Evolutionary conservation across 2,888 invertebrate species (phyloP).

Genomic region (Gymnocheta viridis): DNA sequence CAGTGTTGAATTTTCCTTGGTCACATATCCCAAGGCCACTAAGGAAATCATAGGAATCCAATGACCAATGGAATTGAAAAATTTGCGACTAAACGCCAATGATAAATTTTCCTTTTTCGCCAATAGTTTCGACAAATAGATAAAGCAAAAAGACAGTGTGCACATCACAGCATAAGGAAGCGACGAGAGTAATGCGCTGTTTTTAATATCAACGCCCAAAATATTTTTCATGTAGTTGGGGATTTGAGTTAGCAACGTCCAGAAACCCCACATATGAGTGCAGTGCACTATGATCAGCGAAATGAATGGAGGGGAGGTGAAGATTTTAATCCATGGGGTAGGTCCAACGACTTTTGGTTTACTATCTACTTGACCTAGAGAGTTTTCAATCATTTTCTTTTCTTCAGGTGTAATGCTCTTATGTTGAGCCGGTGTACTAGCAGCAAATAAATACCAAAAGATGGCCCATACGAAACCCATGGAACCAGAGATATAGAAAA

Average conservation of each 20-base stretch:
- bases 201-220: conserved; percentile 87
- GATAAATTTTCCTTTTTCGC: conserved; percentile 77
- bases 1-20: conserved; percentile 78
- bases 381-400: conserved; percentile 86
- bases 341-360: conserved; percentile 74
- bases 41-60: conserved; percentile 88
- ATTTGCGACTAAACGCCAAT: conserved; percentile 82
- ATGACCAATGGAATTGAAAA: conserved; percentile 85
- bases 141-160: conserved; percentile 87
- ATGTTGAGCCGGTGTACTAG: conserved; percentile 86
- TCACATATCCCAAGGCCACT: conserved; percentile 84
- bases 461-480: conserved; percentile 85
- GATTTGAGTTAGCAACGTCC: conserved; percentile 91
- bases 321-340: conserved; percentile 89
- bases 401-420: conserved; percentile 86
- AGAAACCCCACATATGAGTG: conserved; percentile 90
- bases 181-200: conserved; percentile 87
- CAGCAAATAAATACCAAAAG: conserved; percentile 85
- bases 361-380: conserved; percentile 83
- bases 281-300: conserved; percentile 89
- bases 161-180: conserved; percentile 89
- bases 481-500: conserved; percentile 88
- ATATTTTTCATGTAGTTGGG: conserved; percentile 90
- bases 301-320: conserved; percentile 89
- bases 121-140: conserved; percentile 85